A percentile compares a stretch with the other conserved stretches of the same genome.
These are phyloP conservation scores for Pseudochaenichthys georgianus DNA, from an alignment of 2,797 vertebrate genomes.

Conservation along the genomic window DNA sequence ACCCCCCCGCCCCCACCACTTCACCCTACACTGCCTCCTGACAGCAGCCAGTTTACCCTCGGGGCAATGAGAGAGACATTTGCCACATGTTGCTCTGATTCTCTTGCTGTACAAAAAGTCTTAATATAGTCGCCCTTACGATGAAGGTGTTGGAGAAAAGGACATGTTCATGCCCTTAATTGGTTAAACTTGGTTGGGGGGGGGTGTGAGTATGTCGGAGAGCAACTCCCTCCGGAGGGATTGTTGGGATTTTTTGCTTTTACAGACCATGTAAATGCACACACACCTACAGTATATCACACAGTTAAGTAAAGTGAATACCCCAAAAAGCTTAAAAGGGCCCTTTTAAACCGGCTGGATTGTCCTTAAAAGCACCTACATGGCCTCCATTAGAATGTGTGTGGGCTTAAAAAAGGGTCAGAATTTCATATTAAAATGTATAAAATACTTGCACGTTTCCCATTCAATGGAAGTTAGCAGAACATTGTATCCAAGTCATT, in stretches of 20 bases:
- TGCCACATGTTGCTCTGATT: slow-evolving; percentile 60
- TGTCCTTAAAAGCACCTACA: background rate
- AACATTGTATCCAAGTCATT: background rate
- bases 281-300: no score
- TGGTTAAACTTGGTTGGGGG: slow-evolving; percentile 17
- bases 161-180: slow-evolving; percentile 71
- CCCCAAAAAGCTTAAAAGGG: no score
- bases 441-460: background rate
- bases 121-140: slow-evolving; percentile 74
- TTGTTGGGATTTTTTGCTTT: no score
- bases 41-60: slow-evolving; percentile 71
- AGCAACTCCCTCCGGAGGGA: no score
- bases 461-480: background rate
- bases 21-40: slow-evolving; percentile 50
- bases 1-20: slow-evolving; percentile 12
- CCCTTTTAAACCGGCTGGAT: background rate
- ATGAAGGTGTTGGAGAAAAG: slow-evolving; percentile 57
- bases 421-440: background rate
- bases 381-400: background rate
- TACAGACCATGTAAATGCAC: no score
- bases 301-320: no score
- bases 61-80: slow-evolving; percentile 68
- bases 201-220: no score
- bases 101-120: slow-evolving; percentile 64
- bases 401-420: background rate